phyloP scores from a whole-genome alignment of 2,797 vertebrate species.

The Fistularia commersonii region DNA sequence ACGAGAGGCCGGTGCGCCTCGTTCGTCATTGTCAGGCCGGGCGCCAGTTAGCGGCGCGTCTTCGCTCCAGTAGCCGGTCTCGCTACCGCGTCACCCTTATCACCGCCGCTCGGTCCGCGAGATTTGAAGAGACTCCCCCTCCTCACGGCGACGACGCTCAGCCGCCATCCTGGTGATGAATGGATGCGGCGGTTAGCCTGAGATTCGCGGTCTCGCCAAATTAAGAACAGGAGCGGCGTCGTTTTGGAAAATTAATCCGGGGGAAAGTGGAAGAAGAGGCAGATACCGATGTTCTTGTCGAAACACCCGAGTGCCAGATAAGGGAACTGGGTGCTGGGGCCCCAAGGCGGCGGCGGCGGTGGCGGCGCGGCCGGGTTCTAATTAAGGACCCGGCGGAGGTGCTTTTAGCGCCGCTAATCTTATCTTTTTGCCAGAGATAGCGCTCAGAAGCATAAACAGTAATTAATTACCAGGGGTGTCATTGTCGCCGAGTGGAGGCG shows the following conservation, averaged over 20 bases:
- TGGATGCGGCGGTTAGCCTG: conserved; percentile 9
- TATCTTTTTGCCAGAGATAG: conserved; percentile 58
- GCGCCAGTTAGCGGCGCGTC: conserved; percentile 17
- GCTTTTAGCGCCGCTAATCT: conserved; percentile 39
- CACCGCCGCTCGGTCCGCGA: conserved; percentile 57
- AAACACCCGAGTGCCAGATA: conserved; percentile 24
- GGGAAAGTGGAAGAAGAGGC: conserved; percentile 3
- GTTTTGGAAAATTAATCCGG: conserved; percentile 40
- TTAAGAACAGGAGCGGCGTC: no score
- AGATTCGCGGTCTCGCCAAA: conserved; percentile 4
- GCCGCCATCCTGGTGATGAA: no score
- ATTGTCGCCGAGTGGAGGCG: conserved; percentile 12
- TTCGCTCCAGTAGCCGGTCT: conserved; percentile 37
- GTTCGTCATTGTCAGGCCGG: conserved; percentile 73
- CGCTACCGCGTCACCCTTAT: conserved; percentile 49
- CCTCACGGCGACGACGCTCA: no score
- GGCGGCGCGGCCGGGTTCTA: conserved; percentile 39
- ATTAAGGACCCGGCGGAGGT: conserved; percentile 52
- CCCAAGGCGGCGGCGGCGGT: conserved; percentile 33
- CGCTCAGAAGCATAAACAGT: conserved; percentile 50
- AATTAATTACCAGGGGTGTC: conserved; percentile 59
- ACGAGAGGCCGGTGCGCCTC: conserved; percentile 69
- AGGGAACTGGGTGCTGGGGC: conserved; percentile 36
- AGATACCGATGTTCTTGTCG: no score
- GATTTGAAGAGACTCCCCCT: conserved; percentile 20